Conservation (phyloP, 2,797 vertebrate species). For the Acrossocheilus fasciatus region DNA sequence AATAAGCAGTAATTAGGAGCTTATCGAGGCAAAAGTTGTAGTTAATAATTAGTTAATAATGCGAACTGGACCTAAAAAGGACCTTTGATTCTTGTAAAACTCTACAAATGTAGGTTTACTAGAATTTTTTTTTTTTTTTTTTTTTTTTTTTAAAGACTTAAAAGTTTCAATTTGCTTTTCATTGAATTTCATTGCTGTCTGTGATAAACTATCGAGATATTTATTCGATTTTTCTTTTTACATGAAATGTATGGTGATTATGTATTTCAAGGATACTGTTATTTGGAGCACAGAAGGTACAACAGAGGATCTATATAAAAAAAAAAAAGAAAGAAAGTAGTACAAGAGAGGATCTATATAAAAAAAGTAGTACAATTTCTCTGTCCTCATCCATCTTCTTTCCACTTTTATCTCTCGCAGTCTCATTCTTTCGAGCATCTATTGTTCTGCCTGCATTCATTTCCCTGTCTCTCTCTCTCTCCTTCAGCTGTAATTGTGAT, state of each 20-base stretch:
- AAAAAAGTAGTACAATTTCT: conserved; percentile 2
- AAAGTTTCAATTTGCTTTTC: background rate
- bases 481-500: conserved; percentile 42
- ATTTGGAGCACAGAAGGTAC: background rate
- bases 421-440: conserved; percentile 29
- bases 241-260: background rate
- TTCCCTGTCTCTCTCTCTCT: conserved; percentile 1
- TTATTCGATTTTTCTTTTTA: background rate
- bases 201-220: background rate
- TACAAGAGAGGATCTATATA: background rate
- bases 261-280: background rate
- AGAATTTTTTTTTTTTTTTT: background rate
- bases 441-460: conserved; percentile 24
- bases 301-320: conserved; percentile 3
- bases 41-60: background rate
- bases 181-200: background rate
- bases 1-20: no score
- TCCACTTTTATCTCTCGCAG: conserved; percentile 31
- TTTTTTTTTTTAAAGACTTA: background rate
- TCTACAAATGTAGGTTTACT: background rate
- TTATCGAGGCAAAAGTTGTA: background rate
- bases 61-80: background rate
- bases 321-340: background rate
- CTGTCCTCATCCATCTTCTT: conserved; percentile 11
- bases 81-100: background rate